phyloP scores from a whole-genome alignment of 2,113 vertebrate species.

The Camarhynchus parvulus region DNA sequence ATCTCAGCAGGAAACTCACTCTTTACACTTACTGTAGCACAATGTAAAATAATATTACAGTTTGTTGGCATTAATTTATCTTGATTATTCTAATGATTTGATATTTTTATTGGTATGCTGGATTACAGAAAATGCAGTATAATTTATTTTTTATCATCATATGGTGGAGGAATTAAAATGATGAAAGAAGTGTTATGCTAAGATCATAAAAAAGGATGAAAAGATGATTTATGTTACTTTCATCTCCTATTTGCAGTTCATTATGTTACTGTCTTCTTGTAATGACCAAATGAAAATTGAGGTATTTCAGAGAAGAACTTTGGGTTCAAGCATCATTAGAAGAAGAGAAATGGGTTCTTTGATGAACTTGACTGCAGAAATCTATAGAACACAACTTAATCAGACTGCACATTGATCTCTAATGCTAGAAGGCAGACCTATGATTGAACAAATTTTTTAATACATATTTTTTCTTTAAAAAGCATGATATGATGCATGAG shows the following conservation, averaged over 20 bases:
- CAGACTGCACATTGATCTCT: slow-evolving; percentile 81
- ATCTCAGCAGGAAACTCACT: slow-evolving; percentile 30
- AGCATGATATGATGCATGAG: slow-evolving; percentile 50
- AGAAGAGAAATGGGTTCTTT: slow-evolving; percentile 81
- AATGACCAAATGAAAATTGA: slow-evolving; percentile 87
- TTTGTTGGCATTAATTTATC: slow-evolving; percentile 65
- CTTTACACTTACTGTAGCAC: slow-evolving; percentile 15
- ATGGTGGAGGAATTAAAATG: slow-evolving; percentile 62
- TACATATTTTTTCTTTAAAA: slow-evolving; percentile 71
- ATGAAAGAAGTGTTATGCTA: slow-evolving; percentile 78
- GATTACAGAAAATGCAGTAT: slow-evolving; percentile 50
- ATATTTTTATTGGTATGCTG: slow-evolving; percentile 68
- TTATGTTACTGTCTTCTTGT: slow-evolving; percentile 89
- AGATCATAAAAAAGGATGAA: slow-evolving; percentile 67
- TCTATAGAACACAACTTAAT: slow-evolving; percentile 82
- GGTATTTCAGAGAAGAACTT: slow-evolving; percentile 83
- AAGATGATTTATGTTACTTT: slow-evolving; percentile 88
- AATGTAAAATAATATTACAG: slow-evolving; percentile 57
- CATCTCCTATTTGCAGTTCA: slow-evolving; percentile 87
- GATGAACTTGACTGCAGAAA: slow-evolving; percentile 83
- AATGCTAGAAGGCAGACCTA: slow-evolving; percentile 65
- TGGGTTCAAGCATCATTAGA: slow-evolving; percentile 83
- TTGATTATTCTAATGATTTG: slow-evolving; percentile 73
- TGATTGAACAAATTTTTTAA: slow-evolving; percentile 71
- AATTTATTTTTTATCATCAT: slow-evolving; percentile 71